Base-by-base conservation (phyloP, 2,797 vertebrate species). In the Varecia variegata region DNA sequence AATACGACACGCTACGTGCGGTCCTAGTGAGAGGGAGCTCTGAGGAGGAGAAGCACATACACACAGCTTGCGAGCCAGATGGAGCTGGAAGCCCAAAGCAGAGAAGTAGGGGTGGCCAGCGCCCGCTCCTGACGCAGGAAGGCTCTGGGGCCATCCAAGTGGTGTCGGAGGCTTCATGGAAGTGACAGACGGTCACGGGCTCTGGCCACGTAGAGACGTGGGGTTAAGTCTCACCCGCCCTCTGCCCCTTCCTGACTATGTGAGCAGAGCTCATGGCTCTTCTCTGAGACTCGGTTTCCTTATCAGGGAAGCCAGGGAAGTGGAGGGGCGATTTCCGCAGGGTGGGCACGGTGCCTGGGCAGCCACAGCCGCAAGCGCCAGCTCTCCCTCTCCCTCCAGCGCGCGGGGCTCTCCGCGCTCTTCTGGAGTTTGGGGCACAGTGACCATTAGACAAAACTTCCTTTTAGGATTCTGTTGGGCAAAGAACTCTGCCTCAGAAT, bases 51-150 rank as follows among this genome's bases (percentile, higher is more conserved):
- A 87, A 27, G 27, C 50, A 70, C 27, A 89, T 6, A 95, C 93
- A 87, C 95, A 94, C 88, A 96, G 97, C 96, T 95, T 97, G 93
- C 25, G 1, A 82, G 90, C 82, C 95, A 97, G 96, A 97, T 92
- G 95, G 97, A 74, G n/a, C 8, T 7, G 67, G 92, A 62, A 74
- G 92, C 76, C 62, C 58, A 18, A 25, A 60, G 90, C 73, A n/a
- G 68, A 70, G 88, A 67, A 60, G 15, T 35, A 32, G 30, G 50
- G 7, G 74, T 40, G 35, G 65, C 58, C 2, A 17, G 30, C 45
- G 8, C 4, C n/a, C 11, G 68, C 17, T 35, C 50, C 47, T 43
- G 58, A 68, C 3, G 65, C 60, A 30, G 21, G 38, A 35, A 77
- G 45, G 43, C 50, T 73, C 85, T 5, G 3, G 70, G 80, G 93